Conservation (phyloP, 1,140 invertebrate species). For the Cotesia glomerata region DNA sequence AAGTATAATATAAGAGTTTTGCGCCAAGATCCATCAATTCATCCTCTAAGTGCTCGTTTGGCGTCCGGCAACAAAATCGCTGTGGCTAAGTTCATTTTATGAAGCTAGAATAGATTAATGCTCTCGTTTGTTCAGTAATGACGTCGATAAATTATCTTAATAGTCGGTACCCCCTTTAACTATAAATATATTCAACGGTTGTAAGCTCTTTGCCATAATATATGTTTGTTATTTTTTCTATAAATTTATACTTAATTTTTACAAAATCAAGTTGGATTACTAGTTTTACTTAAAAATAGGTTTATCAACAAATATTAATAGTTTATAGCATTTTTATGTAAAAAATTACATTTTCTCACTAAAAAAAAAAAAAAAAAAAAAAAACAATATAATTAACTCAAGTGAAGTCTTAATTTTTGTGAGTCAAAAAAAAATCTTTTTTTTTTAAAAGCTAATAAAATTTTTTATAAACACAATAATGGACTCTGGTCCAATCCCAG, state of each 20-base stretch:
- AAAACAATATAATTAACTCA: no score
- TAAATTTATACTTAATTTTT: slow-evolving; percentile 36
- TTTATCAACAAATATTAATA: not conserved
- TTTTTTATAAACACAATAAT: no score
- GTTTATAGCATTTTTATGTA: no score
- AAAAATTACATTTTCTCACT: no score
- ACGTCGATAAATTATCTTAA: slow-evolving; percentile 63
- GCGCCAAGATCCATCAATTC: slow-evolving; percentile 49
- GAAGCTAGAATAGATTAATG: slow-evolving; percentile 63
- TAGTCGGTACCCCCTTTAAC: slow-evolving; percentile 48
- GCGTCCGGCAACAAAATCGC: slow-evolving; percentile 59
- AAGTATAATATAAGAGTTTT: slow-evolving; percentile 17
- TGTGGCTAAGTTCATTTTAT: slow-evolving; percentile 60
- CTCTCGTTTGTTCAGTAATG: slow-evolving; percentile 61
- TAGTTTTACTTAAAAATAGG: not conserved
- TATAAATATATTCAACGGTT: slow-evolving; percentile 60
- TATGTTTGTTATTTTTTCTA: slow-evolving; percentile 40
- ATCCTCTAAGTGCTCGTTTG: slow-evolving; percentile 57
- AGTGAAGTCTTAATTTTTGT: no score
- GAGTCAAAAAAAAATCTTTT: no score
- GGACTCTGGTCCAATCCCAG: no score
- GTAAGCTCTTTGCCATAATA: slow-evolving; percentile 41
- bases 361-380: no score
- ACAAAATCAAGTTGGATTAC: slow-evolving; percentile 7
- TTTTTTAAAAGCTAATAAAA: no score